A percentile compares a stretch with the other conserved stretches of the same genome.
phyloP scores from a whole-genome alignment of 1,140 invertebrate genomes.

The Nasonia giraulti region DNA sequence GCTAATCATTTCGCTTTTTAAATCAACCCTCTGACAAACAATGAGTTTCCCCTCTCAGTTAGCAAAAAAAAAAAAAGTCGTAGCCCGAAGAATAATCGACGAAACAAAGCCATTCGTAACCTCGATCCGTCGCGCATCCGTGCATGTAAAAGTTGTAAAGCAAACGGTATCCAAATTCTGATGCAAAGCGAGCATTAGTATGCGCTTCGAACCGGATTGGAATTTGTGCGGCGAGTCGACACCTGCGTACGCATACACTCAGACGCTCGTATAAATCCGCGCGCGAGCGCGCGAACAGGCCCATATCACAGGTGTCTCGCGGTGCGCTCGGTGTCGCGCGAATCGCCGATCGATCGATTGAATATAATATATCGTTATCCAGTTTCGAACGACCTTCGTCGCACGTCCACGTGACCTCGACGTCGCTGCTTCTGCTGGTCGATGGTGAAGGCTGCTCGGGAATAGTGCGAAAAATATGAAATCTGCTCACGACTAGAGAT shows the following conservation, averaged over 20 bases:
- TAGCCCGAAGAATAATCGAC: not conserved
- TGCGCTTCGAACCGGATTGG: conserved; percentile 49
- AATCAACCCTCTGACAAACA: not conserved
- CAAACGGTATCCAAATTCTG: conserved; percentile 54
- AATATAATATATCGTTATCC: conserved; percentile 46
- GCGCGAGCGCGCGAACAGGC: not conserved
- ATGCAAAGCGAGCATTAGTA: conserved; percentile 53
- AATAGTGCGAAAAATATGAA: too few species aligned
- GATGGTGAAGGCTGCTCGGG: not conserved
- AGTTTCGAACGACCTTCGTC: conserved; percentile 52
- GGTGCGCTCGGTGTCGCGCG: not conserved
- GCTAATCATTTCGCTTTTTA: not conserved
- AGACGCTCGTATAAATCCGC: not conserved
- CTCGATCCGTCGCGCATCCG: conserved; percentile 24
- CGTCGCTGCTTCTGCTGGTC: too few species aligned
- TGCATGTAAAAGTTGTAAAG: conserved; percentile 38
- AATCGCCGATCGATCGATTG: conserved; percentile 42
- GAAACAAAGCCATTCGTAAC: conserved; percentile 33
- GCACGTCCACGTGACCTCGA: conserved; percentile 40
- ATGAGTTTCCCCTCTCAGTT: not conserved
- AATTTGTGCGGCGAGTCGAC: conserved; percentile 39
- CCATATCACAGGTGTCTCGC: too few species aligned
- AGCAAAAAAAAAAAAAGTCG: not conserved
- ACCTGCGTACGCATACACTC: not conserved
- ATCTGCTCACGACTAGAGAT: too few species aligned